Percentiles rank a stretch among this genome's conserved stretches.
Conservation (phyloP, 1,140 invertebrate species). For the Druon quercuslanigerum region DNA sequence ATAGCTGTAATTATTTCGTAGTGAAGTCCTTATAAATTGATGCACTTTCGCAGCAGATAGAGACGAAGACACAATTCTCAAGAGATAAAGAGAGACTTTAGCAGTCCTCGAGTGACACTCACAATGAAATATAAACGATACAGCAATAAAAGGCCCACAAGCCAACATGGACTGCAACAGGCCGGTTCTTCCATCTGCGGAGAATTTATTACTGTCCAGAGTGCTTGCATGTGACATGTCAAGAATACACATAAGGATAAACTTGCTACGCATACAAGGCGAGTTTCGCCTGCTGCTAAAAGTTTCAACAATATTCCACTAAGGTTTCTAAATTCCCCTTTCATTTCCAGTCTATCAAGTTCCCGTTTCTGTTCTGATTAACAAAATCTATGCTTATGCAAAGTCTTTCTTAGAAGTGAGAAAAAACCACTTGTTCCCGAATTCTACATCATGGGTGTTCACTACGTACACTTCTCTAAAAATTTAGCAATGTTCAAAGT, state of each 20-base stretch:
- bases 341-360: not conserved
- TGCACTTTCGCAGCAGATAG: not conserved
- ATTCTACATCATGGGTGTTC: too few relatives aligned
- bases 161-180: constrained; percentile 10
- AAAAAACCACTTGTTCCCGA: too few relatives aligned
- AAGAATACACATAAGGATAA: constrained; percentile 26
- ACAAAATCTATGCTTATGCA: too few relatives aligned
- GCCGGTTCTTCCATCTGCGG: constrained; percentile 33
- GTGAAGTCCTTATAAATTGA: not conserved
- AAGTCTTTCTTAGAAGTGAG: too few relatives aligned
- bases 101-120: constrained; percentile 24
- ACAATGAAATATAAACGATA: constrained; percentile 45
- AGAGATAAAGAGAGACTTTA: constrained; percentile 18
- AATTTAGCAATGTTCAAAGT: too few relatives aligned
- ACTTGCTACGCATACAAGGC: constrained; percentile 13
- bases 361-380: not conserved
- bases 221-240: constrained; percentile 27
- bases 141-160: constrained; percentile 36
- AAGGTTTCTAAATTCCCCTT: not conserved
- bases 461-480: too few relatives aligned
- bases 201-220: constrained; percentile 39
- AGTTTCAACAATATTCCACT: not conserved
- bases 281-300: not conserved
- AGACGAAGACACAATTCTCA: constrained; percentile 9
- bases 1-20: not conserved